A percentile compares a stretch with the other conserved stretches of the same genome.
phyloP scores from a whole-genome alignment of 2,888 invertebrate species.

The Caenorhabditis sp. region DNA sequence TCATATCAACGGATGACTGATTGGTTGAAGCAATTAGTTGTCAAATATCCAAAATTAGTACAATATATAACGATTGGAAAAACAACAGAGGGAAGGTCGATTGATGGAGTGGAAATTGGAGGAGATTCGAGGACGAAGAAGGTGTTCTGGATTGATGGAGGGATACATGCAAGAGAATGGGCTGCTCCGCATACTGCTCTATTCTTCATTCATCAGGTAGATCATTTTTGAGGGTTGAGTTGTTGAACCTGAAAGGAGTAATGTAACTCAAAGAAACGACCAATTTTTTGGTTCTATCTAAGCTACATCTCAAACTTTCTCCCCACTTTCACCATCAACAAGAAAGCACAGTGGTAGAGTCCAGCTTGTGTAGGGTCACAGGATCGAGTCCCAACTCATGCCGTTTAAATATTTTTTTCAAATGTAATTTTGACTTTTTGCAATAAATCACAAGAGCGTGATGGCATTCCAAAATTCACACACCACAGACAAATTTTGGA shows the following conservation, averaged over 20 bases:
- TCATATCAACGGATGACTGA: conserved; percentile 48
- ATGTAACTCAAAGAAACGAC: not conserved
- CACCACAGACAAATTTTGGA: too few species aligned
- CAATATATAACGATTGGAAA: conserved; percentile 66
- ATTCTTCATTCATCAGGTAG: conserved; percentile 70
- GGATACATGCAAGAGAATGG: conserved; percentile 70
- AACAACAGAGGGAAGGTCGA: conserved; percentile 66
- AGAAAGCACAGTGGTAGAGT: too few species aligned
- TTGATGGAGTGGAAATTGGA: conserved; percentile 70
- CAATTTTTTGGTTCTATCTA: too few species aligned
- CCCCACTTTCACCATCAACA: too few species aligned
- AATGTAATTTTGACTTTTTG: too few species aligned
- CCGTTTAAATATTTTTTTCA: too few species aligned
- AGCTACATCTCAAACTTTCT: too few species aligned
- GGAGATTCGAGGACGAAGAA: conserved; percentile 56
- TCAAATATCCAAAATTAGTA: conserved; percentile 59
- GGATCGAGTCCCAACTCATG: too few species aligned
- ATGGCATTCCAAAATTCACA: too few species aligned
- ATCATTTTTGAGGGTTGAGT: conserved; percentile 2
- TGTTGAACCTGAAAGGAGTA: too few species aligned
- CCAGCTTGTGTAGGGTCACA: too few species aligned
- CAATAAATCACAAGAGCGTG: too few species aligned
- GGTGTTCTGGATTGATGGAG: conserved; percentile 70
- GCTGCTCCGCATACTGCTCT: conserved; percentile 70
- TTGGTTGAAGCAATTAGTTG: conserved; percentile 66